These are phyloP conservation scores for Psylliodes chrysocephalus DNA, from an alignment of 2,888 invertebrate genomes.

Conservation along the genomic window DNA sequence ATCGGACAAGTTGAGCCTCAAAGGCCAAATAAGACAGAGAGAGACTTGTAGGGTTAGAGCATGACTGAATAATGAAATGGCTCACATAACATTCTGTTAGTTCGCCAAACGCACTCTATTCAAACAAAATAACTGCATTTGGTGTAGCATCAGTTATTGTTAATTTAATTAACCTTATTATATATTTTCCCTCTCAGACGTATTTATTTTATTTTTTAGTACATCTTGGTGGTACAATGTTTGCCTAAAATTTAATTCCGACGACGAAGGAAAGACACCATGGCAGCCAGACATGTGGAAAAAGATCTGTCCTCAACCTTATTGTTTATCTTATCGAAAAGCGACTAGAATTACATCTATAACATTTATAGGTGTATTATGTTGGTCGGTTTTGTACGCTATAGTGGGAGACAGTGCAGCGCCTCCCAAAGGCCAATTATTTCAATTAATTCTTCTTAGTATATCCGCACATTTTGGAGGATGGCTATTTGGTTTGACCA, in stretches of 20 bases:
- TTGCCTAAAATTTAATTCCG: constrained; percentile 80
- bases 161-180: no score
- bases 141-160: no score
- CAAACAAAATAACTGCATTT: no score
- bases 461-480: constrained; percentile 85
- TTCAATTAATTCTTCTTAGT: constrained; percentile 79
- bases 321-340: constrained; percentile 85
- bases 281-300: constrained; percentile 86
- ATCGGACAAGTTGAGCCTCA: no score
- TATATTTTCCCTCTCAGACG: no score
- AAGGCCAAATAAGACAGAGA: no score
- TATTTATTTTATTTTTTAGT: constrained; percentile 63
- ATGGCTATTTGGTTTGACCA: constrained; percentile 81
- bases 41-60: no score
- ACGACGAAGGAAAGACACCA: constrained; percentile 65
- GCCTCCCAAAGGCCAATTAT: constrained; percentile 85
- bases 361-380: constrained; percentile 72
- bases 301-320: constrained; percentile 82
- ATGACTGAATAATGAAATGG: no score
- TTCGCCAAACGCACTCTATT: no score
- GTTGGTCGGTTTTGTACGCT: constrained; percentile 81
- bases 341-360: constrained; percentile 80
- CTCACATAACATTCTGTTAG: no score
- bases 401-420: constrained; percentile 81
- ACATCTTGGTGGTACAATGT: constrained; percentile 86